A percentile compares a stretch with the other conserved stretches of the same genome.
These are phyloP conservation scores for Sphyrna mokarran DNA, from an alignment of 2,113 vertebrate species.

Conservation along the genomic window DNA sequence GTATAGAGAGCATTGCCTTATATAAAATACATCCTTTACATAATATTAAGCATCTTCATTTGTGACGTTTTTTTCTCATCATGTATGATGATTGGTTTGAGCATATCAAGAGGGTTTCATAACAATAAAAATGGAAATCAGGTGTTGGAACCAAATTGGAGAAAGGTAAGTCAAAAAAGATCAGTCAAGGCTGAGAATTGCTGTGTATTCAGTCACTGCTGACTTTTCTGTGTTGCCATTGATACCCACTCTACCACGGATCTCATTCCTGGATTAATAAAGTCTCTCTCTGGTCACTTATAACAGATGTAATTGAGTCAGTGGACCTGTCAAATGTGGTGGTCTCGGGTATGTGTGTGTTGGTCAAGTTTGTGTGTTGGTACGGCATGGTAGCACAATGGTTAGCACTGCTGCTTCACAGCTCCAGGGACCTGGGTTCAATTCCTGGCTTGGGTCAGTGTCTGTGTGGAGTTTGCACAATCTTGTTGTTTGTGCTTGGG, in stretches of 20 bases:
- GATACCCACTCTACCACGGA: not conserved
- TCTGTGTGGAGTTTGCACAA: too few species aligned
- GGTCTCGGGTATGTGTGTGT: not conserved
- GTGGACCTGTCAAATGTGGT: not conserved
- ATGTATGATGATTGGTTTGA: not conserved
- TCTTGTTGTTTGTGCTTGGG: too few species aligned
- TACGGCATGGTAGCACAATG: too few species aligned
- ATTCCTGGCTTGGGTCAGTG: too few species aligned
- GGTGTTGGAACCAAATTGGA: not conserved
- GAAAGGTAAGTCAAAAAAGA: not conserved
- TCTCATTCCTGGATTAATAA: not conserved
- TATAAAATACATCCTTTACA: not conserved
- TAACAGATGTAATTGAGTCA: not conserved
- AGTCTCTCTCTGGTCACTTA: not conserved
- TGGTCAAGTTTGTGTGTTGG: not conserved
- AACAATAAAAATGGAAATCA: not conserved
- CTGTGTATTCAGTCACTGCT: not conserved
- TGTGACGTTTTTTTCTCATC: not conserved
- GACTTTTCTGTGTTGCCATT: not conserved
- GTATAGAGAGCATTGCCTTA: not conserved
- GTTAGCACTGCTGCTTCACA: too few species aligned
- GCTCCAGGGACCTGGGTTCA: too few species aligned
- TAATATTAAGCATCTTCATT: not conserved
- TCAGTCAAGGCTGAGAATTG: not conserved
- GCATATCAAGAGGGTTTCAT: not conserved